Percentiles rank a stretch among this genome's conserved stretches.
phyloP scores from a whole-genome alignment of 1,140 invertebrate genomes.

The Asobara japonica region DNA sequence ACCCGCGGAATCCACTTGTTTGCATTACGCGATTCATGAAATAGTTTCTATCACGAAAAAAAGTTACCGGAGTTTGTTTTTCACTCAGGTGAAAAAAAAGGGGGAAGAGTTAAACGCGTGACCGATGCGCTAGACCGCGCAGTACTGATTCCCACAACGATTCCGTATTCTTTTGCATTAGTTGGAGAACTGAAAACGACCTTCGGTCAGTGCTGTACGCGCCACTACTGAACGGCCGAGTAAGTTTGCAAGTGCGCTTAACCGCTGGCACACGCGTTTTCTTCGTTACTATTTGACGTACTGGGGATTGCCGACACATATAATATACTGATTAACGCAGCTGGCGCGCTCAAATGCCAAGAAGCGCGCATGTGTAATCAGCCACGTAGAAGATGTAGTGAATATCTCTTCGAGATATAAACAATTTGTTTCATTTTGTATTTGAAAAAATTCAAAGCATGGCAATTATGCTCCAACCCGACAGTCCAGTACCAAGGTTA shows the following conservation, averaged over 20 bases:
- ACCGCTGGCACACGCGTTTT: not conserved
- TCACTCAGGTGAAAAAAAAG: not conserved
- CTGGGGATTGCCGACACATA: not conserved
- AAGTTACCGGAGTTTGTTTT: not conserved
- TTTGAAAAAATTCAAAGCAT: too few species aligned
- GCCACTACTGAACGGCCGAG: not conserved
- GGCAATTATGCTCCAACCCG: too few species aligned
- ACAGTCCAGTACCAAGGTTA: too few species aligned
- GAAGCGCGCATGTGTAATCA: not conserved
- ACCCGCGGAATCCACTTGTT: too few species aligned
- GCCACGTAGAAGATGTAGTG: too few species aligned
- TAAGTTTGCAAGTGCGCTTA: not conserved
- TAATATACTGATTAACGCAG: not conserved
- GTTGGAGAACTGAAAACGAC: not conserved
- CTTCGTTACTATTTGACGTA: constrained; percentile 2
- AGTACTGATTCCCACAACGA: constrained; percentile 17
- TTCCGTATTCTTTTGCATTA: not conserved
- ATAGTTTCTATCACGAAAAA: not conserved
- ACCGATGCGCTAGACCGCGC: constrained; percentile 3
- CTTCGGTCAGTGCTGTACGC: constrained; percentile 2
- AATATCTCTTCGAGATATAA: too few species aligned
- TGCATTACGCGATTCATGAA: not conserved
- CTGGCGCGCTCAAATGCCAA: not conserved
- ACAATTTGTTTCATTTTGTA: too few species aligned
- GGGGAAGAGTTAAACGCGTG: not conserved